These are phyloP conservation scores for Hypomesus transpacificus DNA, from an alignment of 2,113 vertebrate species.

Conservation along the genomic window DNA sequence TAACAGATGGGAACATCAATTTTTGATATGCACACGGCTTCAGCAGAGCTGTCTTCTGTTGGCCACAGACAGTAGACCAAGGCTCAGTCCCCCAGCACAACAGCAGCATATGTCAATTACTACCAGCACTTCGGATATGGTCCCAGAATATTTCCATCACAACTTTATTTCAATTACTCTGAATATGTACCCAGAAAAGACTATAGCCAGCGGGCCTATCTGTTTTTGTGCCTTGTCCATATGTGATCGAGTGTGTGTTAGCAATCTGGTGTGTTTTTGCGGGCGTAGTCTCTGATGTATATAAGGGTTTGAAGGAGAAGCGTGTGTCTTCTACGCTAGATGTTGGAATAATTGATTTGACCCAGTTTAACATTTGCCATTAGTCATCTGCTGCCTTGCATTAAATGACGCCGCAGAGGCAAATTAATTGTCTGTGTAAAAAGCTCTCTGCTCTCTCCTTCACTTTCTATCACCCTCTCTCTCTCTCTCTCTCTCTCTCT, in stretches of 20 bases:
- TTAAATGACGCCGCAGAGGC: constrained; percentile 42
- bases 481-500: too few species aligned
- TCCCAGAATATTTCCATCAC: too few species aligned
- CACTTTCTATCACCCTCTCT: constrained; percentile 3
- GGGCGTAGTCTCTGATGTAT: neutral
- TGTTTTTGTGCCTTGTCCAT: too few species aligned
- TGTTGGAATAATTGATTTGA: constrained; percentile 51
- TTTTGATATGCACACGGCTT: constrained; percentile 61
- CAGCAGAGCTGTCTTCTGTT: constrained; percentile 17
- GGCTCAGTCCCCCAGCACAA: constrained; percentile 15
- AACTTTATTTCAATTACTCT: too few species aligned
- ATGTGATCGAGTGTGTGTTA: too few species aligned
- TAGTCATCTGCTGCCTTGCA: constrained; percentile 42
- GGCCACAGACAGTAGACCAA: constrained; percentile 33
- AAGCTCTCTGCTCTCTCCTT: constrained; percentile 8
- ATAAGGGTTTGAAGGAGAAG: constrained; percentile 1
- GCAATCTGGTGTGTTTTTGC: too few species aligned
- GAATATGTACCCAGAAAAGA: too few species aligned
- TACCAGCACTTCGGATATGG: too few species aligned
- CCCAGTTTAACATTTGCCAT: constrained; percentile 56
- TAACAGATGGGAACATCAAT: constrained; percentile 66
- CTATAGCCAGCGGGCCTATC: too few species aligned
- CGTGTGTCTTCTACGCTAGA: constrained; percentile 12
- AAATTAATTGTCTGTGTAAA: constrained; percentile 49
- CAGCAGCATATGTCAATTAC: too few species aligned